Base-by-base conservation (phyloP, 2,113 vertebrate genomes). In the Anarhynchus alexandrinus region DNA sequence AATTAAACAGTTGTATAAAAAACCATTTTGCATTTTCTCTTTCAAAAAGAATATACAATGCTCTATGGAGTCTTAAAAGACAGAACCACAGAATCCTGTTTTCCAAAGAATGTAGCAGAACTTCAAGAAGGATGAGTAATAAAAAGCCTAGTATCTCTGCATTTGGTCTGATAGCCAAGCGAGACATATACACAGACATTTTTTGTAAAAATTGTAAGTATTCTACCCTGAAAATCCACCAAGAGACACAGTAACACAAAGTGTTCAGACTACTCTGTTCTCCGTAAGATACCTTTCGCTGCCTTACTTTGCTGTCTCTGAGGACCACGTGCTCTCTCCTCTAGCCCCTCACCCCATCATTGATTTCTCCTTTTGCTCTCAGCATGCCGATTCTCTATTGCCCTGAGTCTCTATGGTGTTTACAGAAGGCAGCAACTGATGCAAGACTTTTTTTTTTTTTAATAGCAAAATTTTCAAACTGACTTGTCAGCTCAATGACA, bases 281-380 rank as follows among this genome's bases (percentile, higher is more conserved):
- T 91, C 84, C 0, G 0, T 11, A 89, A 57, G 81, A 91, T 54
- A 65, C 13, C 38, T 40, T 18, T 70, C 2, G 3, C 71, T 93
- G 85, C 74, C 51, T 69, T 61, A 54, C 64, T 65, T 36, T 54
- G 71, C 74, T 30, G 78, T 61, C 92, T 82, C 78, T 15, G n/a
- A 92, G 89, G 80, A 47, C 83, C 65, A 42, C 4, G 72, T 18
- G 51, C 57, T 92, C 38, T 42, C 79, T 89, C 40, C 62, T 88
- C 67, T 27, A 87, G 70, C 55, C 78, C 73, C 61, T 90, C 78
- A 89, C 43, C 61, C 57, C 64, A 51, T 30, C 76, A 96, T n/a
- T 38, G 91, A 91, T 94, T 84, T 84, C 72, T 71, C 49, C 76
- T 77, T 91, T 85, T 77, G 51, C 85, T 88, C 78, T 95, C 94